phyloP scores from a whole-genome alignment of 1,140 invertebrate genomes.

The Eriosoma lanigerum region DNA sequence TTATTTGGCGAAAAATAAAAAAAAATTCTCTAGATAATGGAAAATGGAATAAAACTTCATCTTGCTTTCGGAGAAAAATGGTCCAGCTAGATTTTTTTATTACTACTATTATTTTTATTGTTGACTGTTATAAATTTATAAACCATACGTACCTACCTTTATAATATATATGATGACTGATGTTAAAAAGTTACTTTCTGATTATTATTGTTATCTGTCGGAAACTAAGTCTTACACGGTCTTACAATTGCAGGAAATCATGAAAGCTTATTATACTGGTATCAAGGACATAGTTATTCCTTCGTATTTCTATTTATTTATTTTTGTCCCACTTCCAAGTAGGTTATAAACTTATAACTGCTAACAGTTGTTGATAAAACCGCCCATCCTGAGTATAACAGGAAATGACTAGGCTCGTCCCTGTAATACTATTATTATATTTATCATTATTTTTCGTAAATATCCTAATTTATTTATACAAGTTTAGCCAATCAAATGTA shows the following conservation, averaged over 20 bases:
- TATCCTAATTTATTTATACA: conserved; percentile 15
- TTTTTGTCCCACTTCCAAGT: conserved; percentile 16
- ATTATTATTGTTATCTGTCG: conserved; percentile 29
- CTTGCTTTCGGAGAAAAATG: too few relatives aligned
- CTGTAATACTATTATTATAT: conserved; percentile 19
- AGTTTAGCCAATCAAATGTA: background rate
- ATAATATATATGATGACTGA: background rate
- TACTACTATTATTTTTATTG: too few relatives aligned
- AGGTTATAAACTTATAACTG: background rate
- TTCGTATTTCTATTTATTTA: conserved; percentile 19
- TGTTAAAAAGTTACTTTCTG: background rate
- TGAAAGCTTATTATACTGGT: conserved; percentile 25
- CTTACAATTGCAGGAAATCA: conserved; percentile 43
- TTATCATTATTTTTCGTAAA: conserved; percentile 29
- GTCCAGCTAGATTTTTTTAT: too few relatives aligned
- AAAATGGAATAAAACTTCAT: too few relatives aligned
- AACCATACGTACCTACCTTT: background rate
- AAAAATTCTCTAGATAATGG: too few relatives aligned
- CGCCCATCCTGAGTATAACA: conserved; percentile 27
- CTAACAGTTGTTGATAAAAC: background rate
- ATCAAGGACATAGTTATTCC: conserved; percentile 11
- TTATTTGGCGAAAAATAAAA: too few relatives aligned
- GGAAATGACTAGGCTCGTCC: conserved; percentile 38
- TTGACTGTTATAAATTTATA: background rate
- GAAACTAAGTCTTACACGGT: conserved; percentile 20